Conservation (phyloP, 2,888 invertebrate genomes). For the Mechanitis messenoides region DNA sequence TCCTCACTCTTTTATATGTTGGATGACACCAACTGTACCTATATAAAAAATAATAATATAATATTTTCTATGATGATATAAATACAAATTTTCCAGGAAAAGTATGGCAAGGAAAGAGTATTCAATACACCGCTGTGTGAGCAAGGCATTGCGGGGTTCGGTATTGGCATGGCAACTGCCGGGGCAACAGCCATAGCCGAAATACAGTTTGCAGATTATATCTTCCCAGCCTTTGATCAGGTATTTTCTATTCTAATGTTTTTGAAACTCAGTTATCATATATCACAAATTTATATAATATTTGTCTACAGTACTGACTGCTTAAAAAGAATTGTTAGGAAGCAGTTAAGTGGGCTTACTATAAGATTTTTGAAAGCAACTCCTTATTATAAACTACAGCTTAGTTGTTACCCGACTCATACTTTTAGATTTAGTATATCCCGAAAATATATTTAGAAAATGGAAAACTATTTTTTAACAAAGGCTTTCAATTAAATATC, state of each 20-base stretch:
- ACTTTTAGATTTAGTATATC: too few relatives aligned
- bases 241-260: constrained; percentile 55
- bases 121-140: constrained; percentile 98
- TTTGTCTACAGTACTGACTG: not conserved
- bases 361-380: too few relatives aligned
- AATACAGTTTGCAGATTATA: constrained; percentile 99
- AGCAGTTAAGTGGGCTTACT: too few relatives aligned
- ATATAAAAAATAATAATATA: too few relatives aligned
- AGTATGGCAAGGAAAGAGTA: constrained; percentile 93
- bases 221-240: constrained; percentile 99
- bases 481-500: too few relatives aligned
- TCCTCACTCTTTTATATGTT: too few relatives aligned
- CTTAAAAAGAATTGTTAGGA: too few relatives aligned
- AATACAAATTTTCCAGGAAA: constrained; percentile 74
- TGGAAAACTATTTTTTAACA: too few relatives aligned
- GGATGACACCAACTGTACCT: too few relatives aligned
- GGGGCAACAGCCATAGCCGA: constrained; percentile 98
- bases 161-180: constrained; percentile 92
- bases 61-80: too few relatives aligned
- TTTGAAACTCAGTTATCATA: not conserved
- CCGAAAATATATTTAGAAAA: not conserved
- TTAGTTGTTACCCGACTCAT: too few relatives aligned
- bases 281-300: not conserved
- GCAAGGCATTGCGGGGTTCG: constrained; percentile 98
- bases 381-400: too few relatives aligned